phyloP scores from a whole-genome alignment of 2,797 vertebrate species.

The Oreochromis mossambicus region DNA sequence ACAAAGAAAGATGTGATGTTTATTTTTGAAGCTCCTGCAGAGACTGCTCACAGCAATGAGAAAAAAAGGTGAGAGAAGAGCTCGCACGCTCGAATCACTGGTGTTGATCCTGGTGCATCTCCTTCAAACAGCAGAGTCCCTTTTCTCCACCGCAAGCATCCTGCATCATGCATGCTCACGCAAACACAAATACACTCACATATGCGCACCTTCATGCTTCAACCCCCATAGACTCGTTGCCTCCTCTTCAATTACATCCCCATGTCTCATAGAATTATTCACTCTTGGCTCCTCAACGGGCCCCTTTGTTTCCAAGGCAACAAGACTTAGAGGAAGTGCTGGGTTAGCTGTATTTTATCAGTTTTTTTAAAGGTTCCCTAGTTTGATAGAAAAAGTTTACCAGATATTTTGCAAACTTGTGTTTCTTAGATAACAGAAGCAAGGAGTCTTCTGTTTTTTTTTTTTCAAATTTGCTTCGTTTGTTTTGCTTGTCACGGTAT shows the following conservation, averaged over 20 bases:
- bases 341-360: slow-evolving; percentile 36
- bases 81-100: background rate
- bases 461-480: background rate
- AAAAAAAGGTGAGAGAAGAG: background rate
- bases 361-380: slow-evolving; percentile 25
- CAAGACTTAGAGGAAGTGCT: slow-evolving; percentile 47
- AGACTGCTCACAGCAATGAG: slow-evolving; percentile 2
- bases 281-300: slow-evolving; percentile 49
- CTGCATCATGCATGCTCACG: background rate
- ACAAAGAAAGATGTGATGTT: slow-evolving; percentile 28
- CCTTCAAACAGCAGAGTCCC: slow-evolving; percentile 16
- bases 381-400: background rate
- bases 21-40: slow-evolving; percentile 34
- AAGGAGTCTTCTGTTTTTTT: background rate
- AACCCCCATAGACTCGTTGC: slow-evolving; percentile 26
- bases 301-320: slow-evolving; percentile 71
- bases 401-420: background rate
- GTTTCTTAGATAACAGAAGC: background rate
- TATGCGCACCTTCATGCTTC: slow-evolving; percentile 7
- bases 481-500: background rate
- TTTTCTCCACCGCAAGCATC: background rate
- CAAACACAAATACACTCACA: background rate
- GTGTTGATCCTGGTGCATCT: slow-evolving; percentile 16
- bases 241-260: slow-evolving; percentile 23
- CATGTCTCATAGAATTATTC: slow-evolving; percentile 56